These are phyloP conservation scores for Heterotis niloticus DNA, from an alignment of 2,113 vertebrate genomes.

Conservation along the genomic window DNA sequence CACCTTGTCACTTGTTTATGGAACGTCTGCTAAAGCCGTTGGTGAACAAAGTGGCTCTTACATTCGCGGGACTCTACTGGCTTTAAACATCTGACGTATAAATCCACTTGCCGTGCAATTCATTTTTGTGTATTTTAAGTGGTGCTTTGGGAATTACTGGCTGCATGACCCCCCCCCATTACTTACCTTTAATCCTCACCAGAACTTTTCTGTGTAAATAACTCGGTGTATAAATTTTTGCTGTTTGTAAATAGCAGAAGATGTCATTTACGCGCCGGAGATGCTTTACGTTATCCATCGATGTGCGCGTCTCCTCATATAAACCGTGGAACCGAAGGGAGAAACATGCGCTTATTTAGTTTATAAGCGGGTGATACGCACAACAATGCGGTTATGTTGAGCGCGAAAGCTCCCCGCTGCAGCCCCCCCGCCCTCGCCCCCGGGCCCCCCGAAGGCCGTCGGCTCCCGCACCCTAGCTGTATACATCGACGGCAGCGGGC, in stretches of 20 bases:
- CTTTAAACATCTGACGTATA: not conserved
- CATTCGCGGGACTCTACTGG: not conserved
- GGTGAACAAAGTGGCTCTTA: not conserved
- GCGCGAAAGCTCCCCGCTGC: too few species aligned
- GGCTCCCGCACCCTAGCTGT: conserved; percentile 67
- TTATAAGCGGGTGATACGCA: too few species aligned
- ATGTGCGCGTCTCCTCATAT: too few species aligned
- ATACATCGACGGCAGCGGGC: conserved; percentile 72
- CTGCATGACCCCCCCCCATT: too few species aligned
- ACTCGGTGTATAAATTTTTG: not conserved
- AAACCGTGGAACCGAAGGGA: too few species aligned
- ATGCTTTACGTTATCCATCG: not conserved
- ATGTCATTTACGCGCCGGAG: not conserved
- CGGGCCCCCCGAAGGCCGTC: conserved; percentile 29
- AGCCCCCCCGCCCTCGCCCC: not conserved
- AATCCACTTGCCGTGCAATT: too few species aligned
- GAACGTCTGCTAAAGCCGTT: not conserved
- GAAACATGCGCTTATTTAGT: too few species aligned
- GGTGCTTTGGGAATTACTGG: not conserved
- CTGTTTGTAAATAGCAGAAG: not conserved
- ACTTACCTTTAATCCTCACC: not conserved
- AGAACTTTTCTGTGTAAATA: not conserved
- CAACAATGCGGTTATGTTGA: too few species aligned
- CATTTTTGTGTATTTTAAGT: too few species aligned
- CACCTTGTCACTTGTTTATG: not conserved